Percentiles rank a stretch among this genome's conserved stretches.
Evolutionary conservation across 2,888 invertebrate genomes (phyloP).

Genomic region (Ichneumoninae sp.): DNA sequence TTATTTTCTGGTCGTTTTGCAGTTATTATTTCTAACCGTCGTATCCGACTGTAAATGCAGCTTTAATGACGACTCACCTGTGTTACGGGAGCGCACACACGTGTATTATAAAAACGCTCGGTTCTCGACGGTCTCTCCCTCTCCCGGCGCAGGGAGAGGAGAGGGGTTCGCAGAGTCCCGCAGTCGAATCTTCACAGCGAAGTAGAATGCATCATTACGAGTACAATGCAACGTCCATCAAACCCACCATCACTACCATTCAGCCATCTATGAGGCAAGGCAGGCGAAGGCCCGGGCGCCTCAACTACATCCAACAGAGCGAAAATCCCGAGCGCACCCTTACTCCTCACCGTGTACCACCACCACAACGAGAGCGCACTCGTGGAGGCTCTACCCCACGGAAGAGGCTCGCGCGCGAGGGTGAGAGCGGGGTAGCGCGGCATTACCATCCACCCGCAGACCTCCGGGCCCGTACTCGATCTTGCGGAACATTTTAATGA

Average conservation of each 20-base stretch:
- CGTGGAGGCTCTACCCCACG: slow-evolving; percentile 27
- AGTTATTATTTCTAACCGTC: slow-evolving; percentile 51
- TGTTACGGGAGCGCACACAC: slow-evolving; percentile 20
- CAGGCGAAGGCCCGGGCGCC: slow-evolving; percentile 5
- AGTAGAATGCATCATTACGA: slow-evolving; percentile 80
- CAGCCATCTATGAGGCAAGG: slow-evolving; percentile 26
- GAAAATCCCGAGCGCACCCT: slow-evolving; percentile 46
- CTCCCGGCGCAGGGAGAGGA: neutral
- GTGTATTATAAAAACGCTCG: slow-evolving; percentile 66
- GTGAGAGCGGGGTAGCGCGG: slow-evolving; percentile 61
- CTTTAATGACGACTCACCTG: slow-evolving; percentile 70
- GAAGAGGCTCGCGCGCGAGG: slow-evolving; percentile 41
- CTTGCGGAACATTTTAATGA: slow-evolving; percentile 84
- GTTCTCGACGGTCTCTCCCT: slow-evolving; percentile 51
- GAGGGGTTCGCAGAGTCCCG: slow-evolving; percentile 64
- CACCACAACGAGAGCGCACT: slow-evolving; percentile 41
- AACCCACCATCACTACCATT: slow-evolving; percentile 69
- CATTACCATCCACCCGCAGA: slow-evolving; percentile 77
- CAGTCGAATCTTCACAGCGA: slow-evolving; percentile 56
- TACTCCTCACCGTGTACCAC: slow-evolving; percentile 43
- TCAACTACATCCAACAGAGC: slow-evolving; percentile 47
- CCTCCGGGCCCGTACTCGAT: slow-evolving; percentile 78
- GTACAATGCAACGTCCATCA: slow-evolving; percentile 80
- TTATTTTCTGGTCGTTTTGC: slow-evolving; percentile 37
- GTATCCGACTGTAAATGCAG: slow-evolving; percentile 63